Evolutionary conservation across 2,888 invertebrate species (phyloP), one percentile per base, ranked within the genome.

Genomic region (Pycnomerus fuliginosus): DNA sequence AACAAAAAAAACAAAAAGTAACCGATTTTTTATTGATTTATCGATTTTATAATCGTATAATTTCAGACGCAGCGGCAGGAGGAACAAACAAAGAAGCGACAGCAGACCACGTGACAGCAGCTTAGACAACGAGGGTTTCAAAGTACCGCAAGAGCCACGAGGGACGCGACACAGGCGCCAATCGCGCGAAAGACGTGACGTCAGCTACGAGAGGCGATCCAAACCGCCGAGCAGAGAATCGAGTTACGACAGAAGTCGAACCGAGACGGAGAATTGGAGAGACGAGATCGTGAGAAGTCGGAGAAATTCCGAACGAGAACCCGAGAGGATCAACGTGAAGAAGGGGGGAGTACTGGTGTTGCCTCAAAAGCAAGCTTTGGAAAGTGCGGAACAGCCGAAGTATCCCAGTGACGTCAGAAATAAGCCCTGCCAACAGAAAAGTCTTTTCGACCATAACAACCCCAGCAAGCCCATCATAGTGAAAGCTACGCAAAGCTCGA

Each of bases 401-500:
- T 48, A 51, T 33, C 49, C 41, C 1, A 34, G 39, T 31, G 48
- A 50, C 1, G 41, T 50, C 12, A 24, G 48, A 7, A 29, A 44
- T 15, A 50, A 47, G 22, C 40, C 55, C 8, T 56, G 53, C 1
- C 61, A 60, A 40, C 75, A 76, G 53, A 76, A 77, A 56, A 79
- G 76, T 10, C 67, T 83, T 3, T 83, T 76, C 55, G 80, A 83
- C 68, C 82, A 80, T 1, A 79, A 79, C 53, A 83, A 83, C 68
- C 83, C 83, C 1, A 80, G 79, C 44, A 85, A 83, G 72, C 87
- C 87, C 12, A 87, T 88, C 50, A 78, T 87, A 53, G 80, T 86
- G 44, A 81, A 80, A 58, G 71, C 76, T 15, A 66, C 74, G 4
- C 74, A 72, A 44, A 71, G 67, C 39, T 66, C 77, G 56, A 67